Evolutionary conservation across 2,113 vertebrate species (phyloP), one percentile per base, ranked within the genome.

Genomic region (Zingel zingel): DNA sequence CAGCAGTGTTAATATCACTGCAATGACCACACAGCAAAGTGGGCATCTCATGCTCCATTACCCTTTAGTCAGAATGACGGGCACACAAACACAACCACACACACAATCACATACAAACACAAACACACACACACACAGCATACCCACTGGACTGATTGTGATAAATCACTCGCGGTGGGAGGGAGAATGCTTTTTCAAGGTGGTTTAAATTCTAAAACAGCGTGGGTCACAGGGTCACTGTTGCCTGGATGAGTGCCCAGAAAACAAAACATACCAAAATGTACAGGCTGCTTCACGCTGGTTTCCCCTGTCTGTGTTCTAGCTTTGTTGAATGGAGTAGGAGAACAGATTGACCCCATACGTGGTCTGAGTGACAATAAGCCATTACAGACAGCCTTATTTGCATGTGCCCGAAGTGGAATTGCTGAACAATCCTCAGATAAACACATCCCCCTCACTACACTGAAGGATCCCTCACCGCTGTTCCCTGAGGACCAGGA

Each of bases 401-500:
- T 68, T 89, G 70, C 48, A 74, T 77, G 48, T 45, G 78, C 21
- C 65, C 30, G 62, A 14, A 23, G 48, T 58, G 23, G 25, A 61
- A 23, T n/a, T 16, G 18, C 69, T 25, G 33, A 57, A 68, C 30
- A 75, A 57, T 15, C 9, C 66, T 57, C 18, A 30, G 10, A 73
- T 30, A 61, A 33, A 39, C 74, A 79, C 30, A 11, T 0, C n/a
- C 4, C 2, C 45, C 33, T 1, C 36, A 58, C 33, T 61, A 67
- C 54, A 70, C 1, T 63, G 13, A 33, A 47, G 33, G n/a, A 87
- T 88, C 85, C 97, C 98, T 98, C 92, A 99, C 98, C 1, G 97
- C 96, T 74, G 96, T 65, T 83, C 98, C 98, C 85, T 97, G 96
- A 81, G 97, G 95, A 67, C 98, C 98, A 0, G 96, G 94, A 3